Evolutionary conservation across 2,113 vertebrate genomes (phyloP), one percentile per base, ranked within the genome.

Genomic region (Ibidorhyncha struthersii): DNA sequence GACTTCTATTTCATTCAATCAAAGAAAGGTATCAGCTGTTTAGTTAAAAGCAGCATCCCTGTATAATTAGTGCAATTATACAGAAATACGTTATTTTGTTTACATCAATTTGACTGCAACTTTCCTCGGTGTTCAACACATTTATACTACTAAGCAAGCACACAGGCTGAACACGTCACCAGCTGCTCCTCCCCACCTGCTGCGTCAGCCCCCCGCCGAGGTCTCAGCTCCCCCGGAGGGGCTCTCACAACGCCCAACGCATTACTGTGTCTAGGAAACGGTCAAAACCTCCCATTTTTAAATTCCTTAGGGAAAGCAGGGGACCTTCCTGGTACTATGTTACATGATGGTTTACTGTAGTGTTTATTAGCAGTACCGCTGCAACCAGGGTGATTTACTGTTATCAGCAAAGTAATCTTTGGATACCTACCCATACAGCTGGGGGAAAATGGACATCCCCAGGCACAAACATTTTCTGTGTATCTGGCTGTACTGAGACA

Each of bases 1-100:
- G 77, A 36, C 41, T 87, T 86, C 14, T 76, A 38, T 86, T 77
- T 56, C 80, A 93, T 85, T 96, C 32, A 85, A 89, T 76, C 77
- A 89, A 58, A 84, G 63, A 81, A 96, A 93, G 71, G 74, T 82
- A 90, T 49, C 45, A 85, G 58, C 62, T 90, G 41, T 74, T 94
- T 72, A 80, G 73, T 94, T 96, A 95, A 92, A 93, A 85, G 70
- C 29, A 88, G 23, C 4, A 3, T 90, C 49, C n/a, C 26, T 4
- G 1, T 72, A 47, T 73, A 86, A 93, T 93, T 77, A 70, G 40
- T 66, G n/a, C 50, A 90, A 20, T 96, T 93, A 77, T 58, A 26
- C 29, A 52, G 41, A 94, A 95, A 91, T 90, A 40, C 8, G 50
- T 71, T 67, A 65, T 73, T 95, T 73, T 93, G 27, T 82, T 86